phyloP scores from a whole-genome alignment of 1,140 invertebrate species.

The Drosophila oshimai region DNA sequence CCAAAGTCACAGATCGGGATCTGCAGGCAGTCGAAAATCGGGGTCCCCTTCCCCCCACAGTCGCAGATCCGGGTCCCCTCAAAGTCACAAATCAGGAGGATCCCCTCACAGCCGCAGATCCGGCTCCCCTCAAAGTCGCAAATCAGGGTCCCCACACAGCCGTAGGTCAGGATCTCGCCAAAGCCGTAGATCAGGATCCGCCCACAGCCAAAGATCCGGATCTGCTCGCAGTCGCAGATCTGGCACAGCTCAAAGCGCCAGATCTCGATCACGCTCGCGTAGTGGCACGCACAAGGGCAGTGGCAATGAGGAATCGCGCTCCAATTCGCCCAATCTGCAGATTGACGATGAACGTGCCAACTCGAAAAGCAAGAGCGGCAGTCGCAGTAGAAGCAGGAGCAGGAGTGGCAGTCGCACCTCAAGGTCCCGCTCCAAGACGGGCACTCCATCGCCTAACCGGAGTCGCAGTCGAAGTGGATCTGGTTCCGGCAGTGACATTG shows the following conservation, averaged over 20 bases:
- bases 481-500: slow-evolving; percentile 81
- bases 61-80: slow-evolving; percentile 17
- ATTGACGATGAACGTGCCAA: slow-evolving; percentile 83
- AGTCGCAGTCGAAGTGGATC: slow-evolving; percentile 72
- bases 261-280: slow-evolving; percentile 33
- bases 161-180: slow-evolving; percentile 18
- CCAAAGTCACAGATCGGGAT: slow-evolving; percentile 18
- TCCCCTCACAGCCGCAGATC: slow-evolving; percentile 16
- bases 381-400: slow-evolving; percentile 31
- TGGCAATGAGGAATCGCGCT: slow-evolving; percentile 70
- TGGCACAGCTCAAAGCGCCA: slow-evolving; percentile 7
- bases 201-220: slow-evolving; percentile 20
- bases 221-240: slow-evolving; percentile 19
- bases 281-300: slow-evolving; percentile 33
- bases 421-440: slow-evolving; percentile 58
- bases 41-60: slow-evolving; percentile 12
- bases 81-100: slow-evolving; percentile 5
- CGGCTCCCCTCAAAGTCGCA: slow-evolving; percentile 3
- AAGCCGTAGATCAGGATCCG: slow-evolving; percentile 31
- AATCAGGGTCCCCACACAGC: slow-evolving; percentile 27
- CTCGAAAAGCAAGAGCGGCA: slow-evolving; percentile 73
- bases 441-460: slow-evolving; percentile 61
- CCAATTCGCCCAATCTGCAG: slow-evolving; percentile 83
- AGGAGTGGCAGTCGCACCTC: slow-evolving; percentile 44
- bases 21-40: slow-evolving; percentile 13